Conservation (phyloP, 2,797 vertebrate species). For the Megalops cyprinoides region DNA sequence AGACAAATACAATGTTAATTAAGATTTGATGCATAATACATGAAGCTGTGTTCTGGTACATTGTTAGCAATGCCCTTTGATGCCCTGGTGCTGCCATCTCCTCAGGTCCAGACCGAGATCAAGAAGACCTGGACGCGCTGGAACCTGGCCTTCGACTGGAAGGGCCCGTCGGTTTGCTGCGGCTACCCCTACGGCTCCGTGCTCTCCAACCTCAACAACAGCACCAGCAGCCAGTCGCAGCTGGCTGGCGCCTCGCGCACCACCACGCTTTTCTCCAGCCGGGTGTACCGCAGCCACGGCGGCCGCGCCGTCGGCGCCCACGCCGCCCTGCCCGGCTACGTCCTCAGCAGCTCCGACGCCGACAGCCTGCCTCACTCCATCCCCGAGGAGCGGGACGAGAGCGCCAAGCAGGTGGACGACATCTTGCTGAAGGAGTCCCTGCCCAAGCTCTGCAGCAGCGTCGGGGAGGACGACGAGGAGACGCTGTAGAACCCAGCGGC, state of each 20-base stretch:
- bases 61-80: too few species aligned
- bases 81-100: neutral
- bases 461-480: slow-evolving; percentile 65
- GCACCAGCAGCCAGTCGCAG: slow-evolving; percentile 80
- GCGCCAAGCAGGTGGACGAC: slow-evolving; percentile 64
- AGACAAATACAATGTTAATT: too few species aligned
- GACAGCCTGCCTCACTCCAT: slow-evolving; percentile 65
- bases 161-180: slow-evolving; percentile 73
- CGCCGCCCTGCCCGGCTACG: slow-evolving; percentile 79
- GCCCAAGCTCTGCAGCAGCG: slow-evolving; percentile 36
- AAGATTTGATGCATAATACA: too few species aligned
- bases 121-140: slow-evolving; percentile 86
- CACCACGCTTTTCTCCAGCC: slow-evolving; percentile 68
- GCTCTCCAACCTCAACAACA: slow-evolving; percentile 79
- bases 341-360: slow-evolving; percentile 80
- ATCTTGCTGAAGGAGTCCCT: slow-evolving; percentile 67
- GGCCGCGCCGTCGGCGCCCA: slow-evolving; percentile 54
- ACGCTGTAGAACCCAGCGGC: too few species aligned
- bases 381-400: slow-evolving; percentile 60
- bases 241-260: slow-evolving; percentile 67
- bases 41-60: too few species aligned
- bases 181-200: slow-evolving; percentile 76
- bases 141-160: slow-evolving; percentile 81
- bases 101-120: slow-evolving; percentile 86
- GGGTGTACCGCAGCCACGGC: slow-evolving; percentile 46